Evolutionary conservation across 1,140 invertebrate genomes (phyloP).

Genomic region (Panagrolaimus sp.): DNA sequence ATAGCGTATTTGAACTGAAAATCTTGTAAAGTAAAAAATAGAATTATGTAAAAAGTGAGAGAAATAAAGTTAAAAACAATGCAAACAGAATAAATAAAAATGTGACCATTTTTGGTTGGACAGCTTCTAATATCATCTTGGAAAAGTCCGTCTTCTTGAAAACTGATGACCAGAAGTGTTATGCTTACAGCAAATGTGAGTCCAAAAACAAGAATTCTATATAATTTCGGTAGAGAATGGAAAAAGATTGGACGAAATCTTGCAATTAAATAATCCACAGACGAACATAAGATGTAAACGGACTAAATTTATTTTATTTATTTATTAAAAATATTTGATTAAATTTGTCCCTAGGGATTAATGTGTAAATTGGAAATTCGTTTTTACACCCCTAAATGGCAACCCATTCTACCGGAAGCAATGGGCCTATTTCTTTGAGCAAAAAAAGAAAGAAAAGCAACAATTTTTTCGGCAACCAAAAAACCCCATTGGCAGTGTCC

Average conservation of each 20-base stretch:
- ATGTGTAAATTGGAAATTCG: no score
- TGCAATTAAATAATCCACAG: not conserved
- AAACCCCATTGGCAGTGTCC: no score
- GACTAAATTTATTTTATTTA: not conserved
- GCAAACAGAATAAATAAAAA: conserved; percentile 5
- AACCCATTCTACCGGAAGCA: no score
- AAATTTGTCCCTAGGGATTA: no score
- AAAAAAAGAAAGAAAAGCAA: no score
- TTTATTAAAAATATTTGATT: no score
- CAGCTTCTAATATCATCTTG: not conserved
- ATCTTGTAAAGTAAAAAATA: not conserved
- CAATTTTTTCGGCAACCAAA: no score
- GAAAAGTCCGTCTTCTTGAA: not conserved
- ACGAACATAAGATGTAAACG: not conserved
- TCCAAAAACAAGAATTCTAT: not conserved
- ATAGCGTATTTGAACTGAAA: conserved; percentile 5
- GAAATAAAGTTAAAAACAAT: conserved; percentile 7
- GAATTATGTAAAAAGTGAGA: not conserved
- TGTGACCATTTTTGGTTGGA: not conserved
- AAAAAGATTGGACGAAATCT: conserved; percentile 11
- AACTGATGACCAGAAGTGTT: not conserved
- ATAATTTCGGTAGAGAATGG: not conserved
- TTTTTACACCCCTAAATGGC: no score
- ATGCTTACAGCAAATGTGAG: not conserved
- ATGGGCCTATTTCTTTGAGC: no score